phyloP scores from a whole-genome alignment of 2,888 invertebrate genomes.

The Andrena camellia region DNA sequence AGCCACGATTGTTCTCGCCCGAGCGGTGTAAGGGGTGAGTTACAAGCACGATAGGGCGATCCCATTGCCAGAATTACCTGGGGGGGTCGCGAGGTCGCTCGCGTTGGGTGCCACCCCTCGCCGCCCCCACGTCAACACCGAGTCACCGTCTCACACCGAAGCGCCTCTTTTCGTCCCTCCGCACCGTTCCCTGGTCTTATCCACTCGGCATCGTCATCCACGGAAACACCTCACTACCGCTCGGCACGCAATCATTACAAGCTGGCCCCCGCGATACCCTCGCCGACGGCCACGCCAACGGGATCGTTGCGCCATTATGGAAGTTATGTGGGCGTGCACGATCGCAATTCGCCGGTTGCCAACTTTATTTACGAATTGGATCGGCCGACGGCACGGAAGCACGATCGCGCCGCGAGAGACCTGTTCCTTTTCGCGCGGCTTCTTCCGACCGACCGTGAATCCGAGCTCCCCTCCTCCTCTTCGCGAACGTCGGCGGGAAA shows the following conservation, averaged over 20 bases:
- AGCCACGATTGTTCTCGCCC: slow-evolving; percentile 34
- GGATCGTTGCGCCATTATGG: slow-evolving; percentile 84
- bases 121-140: slow-evolving; percentile 75
- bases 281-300: slow-evolving; percentile 71
- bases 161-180: slow-evolving; percentile 41
- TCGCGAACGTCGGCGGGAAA: neutral
- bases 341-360: slow-evolving; percentile 83
- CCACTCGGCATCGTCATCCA: slow-evolving; percentile 70
- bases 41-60: slow-evolving; percentile 52
- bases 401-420: slow-evolving; percentile 42
- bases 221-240: slow-evolving; percentile 78
- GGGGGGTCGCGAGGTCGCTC: slow-evolving; percentile 51
- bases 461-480: neutral
- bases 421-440: slow-evolving; percentile 29
- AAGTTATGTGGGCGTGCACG: slow-evolving; percentile 83
- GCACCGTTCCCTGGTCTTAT: slow-evolving; percentile 32
- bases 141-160: slow-evolving; percentile 37
- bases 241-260: slow-evolving; percentile 82
- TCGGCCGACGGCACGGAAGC: slow-evolving; percentile 72
- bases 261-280: slow-evolving; percentile 73
- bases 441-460: slow-evolving; percentile 19
- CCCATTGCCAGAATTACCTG: slow-evolving; percentile 48
- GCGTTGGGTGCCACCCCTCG: slow-evolving; percentile 76
- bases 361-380: slow-evolving; percentile 83
- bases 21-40: slow-evolving; percentile 21